Evolutionary conservation across 2,888 invertebrate species (phyloP).

Genomic region (Nephrotoma guestfalica): DNA sequence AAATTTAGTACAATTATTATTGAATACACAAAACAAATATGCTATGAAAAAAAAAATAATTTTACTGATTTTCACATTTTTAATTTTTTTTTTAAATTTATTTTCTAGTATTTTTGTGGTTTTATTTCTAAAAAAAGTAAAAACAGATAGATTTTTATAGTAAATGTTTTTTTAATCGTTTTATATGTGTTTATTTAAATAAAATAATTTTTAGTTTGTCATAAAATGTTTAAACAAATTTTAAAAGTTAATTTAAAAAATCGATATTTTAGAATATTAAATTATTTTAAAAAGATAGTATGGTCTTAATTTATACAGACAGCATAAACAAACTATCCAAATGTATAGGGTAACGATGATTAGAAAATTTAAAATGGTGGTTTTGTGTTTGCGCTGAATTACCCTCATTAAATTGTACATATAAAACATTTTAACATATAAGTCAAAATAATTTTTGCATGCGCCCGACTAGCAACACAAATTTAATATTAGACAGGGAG

Average conservation of each 20-base stretch:
- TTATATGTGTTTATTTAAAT: background rate
- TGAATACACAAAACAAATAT: background rate
- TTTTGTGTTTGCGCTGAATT: background rate
- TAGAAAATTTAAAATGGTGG: background rate
- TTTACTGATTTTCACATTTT: background rate
- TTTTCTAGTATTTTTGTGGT: background rate
- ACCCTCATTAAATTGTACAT: background rate
- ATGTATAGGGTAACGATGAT: background rate
- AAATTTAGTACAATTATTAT: constrained; percentile 3
- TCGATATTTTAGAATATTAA: background rate
- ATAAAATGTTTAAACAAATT: background rate
- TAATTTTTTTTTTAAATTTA: background rate
- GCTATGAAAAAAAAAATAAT: background rate
- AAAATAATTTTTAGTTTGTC: background rate
- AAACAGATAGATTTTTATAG: background rate
- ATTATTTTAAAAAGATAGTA: background rate
- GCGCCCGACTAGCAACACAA: background rate
- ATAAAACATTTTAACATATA: background rate
- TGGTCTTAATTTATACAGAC: background rate
- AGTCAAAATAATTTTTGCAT: background rate
- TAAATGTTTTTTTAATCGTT: background rate
- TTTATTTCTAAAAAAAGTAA: background rate
- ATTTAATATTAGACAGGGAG: background rate
- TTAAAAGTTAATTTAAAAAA: background rate
- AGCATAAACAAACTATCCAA: background rate